Base-by-base conservation (phyloP, 2,888 invertebrate genomes). In the Melipona beecheii region DNA sequence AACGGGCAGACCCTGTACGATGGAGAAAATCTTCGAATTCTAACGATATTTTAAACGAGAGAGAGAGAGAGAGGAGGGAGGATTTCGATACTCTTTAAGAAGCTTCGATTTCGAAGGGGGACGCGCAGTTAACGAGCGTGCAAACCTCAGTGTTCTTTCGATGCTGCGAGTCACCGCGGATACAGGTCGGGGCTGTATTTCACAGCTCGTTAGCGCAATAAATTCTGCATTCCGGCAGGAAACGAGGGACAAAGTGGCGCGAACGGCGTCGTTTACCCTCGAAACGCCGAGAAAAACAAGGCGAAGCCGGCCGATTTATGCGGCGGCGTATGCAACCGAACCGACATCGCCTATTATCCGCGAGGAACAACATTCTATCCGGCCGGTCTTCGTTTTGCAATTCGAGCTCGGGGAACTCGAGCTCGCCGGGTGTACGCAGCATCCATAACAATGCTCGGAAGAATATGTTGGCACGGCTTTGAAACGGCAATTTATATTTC, bases 401-500 rank as follows among this genome's bases (percentile, higher is more conserved):
- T 78, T 27, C n/a, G 52, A 43, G 43, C 43, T 2, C 27, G n/a
- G 13, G 15, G 52, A 27, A 60, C 60, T 66, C 43, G 64, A 21
- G 56, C 15, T 50, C 66, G 24, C 64, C 13, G 36, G 36, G 36
- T 36, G 36, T 9, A 70, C 77, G 52, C 69, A 65, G 71, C 56
- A 43, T 77, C 77, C 82, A 80, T 86, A 83, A 43, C 72, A 77
- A 77, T 64, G 62, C 19, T n/a, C 56, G 36, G 24, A 27, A 52
- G 74, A 68, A 78, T 80, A 75, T 68, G 56, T 54, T 56, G 21
- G 60, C 24, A 66, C 50, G 21, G 31, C n/a, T 58, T 58, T n/a
- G 56, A 56, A 43, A 50, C 58, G 49, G 58, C 75, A 62, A 54
- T 36, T 76, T 66, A 43, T 77, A 77, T 75, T 72, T 64, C 36